A percentile compares a stretch with the other conserved stretches of the same genome.
These are phyloP conservation scores for Drosophila ambigua DNA, from an alignment of 1,140 invertebrate genomes.

Conservation along the genomic window DNA sequence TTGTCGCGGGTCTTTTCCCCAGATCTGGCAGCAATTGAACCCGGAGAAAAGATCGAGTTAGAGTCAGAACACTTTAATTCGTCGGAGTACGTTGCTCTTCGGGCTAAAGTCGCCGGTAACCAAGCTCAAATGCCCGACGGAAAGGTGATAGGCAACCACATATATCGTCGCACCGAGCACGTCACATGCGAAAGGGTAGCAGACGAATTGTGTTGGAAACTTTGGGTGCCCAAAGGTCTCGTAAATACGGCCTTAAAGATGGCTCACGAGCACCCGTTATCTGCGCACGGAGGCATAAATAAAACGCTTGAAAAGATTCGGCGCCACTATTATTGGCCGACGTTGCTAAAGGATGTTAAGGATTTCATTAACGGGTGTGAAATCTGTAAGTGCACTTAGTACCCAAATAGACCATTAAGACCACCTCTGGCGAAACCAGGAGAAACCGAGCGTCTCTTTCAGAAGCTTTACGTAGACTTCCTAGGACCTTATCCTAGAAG, in stretches of 20 bases:
- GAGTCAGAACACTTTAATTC: too few species aligned
- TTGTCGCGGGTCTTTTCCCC: too few species aligned
- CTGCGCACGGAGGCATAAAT: too few species aligned
- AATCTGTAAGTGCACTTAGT: background rate
- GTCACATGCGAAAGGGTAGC: too few species aligned
- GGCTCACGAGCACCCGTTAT: too few species aligned
- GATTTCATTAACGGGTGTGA: background rate
- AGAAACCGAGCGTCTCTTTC: too few species aligned
- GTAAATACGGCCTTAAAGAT: too few species aligned
- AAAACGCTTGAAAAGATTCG: background rate
- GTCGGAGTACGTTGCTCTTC: background rate
- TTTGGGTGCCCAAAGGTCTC: too few species aligned
- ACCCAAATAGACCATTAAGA: background rate
- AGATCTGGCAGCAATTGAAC: too few species aligned
- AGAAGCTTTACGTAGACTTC: background rate
- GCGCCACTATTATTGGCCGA: background rate
- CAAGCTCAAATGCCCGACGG: background rate
- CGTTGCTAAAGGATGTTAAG: background rate
- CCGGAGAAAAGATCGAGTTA: too few species aligned
- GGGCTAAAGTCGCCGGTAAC: background rate
- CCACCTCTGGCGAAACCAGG: background rate
- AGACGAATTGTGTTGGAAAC: too few species aligned
- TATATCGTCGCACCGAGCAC: background rate
- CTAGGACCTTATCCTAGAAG: background rate
- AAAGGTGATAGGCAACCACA: conserved; percentile 2